Base-by-base conservation (phyloP, 2,113 vertebrate genomes). In the Puffinus mauretanicus region DNA sequence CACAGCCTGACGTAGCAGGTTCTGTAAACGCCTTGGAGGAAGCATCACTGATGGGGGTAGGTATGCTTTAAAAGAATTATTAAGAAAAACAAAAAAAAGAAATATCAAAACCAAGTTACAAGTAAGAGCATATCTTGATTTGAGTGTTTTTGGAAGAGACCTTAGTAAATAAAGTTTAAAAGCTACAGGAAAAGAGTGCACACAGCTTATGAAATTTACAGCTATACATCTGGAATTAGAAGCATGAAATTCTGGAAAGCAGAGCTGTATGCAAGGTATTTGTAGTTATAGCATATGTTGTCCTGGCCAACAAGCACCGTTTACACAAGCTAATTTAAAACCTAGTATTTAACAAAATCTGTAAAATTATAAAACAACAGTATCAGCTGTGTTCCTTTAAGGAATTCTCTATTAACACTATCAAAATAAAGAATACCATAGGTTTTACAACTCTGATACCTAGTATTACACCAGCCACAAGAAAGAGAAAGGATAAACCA, bases 1-100 rank as follows among this genome's bases (percentile, higher is more conserved):
- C 95, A 99, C 99, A 3, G 99, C 99, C 97, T 99, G 99, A 93
- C 99, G 98, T 30, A 99, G 97, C 49, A 99, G 98, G 61, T 98
- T 99, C 98, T 99, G 99, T 96, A 99, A 98, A 96, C 99, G 98
- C 93, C 98, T 98, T 38, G 99, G 99, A 83, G 99, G 99, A 96
- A 99, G 98, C 99, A 99, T 99, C 98, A 99, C 99, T 16, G 99
- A 99, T 7, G 99, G 99, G 90, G 99, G 99, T 93, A 99, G 98
- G 97, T 99, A 99, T 0, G 99, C 99, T 99, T 97, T 84, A 93
- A 91, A 55, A 84, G 97, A 71, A 61, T 60, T 8, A 72, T 40
- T n/a, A 52, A 83, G 27, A 73, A 73, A 52, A 91, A 95, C 13
- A 96, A 95, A 52, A 51, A 51, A 64, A 24, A 75, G 1, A 18